Conservation (phyloP, 2,888 invertebrate genomes). For the Adineta ricciae region DNA sequence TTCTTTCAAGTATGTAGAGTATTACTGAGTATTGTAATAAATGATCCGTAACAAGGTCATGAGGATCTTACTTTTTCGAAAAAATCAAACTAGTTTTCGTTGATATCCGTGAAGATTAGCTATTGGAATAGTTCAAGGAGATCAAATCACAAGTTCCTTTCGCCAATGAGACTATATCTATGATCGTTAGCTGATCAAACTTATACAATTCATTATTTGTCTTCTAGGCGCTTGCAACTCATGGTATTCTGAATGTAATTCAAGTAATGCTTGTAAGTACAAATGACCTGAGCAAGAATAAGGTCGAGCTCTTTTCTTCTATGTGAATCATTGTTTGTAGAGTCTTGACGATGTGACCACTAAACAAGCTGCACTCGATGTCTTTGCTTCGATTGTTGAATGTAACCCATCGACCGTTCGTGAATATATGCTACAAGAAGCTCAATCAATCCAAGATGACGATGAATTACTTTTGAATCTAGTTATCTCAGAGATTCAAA, state of each 20-base stretch:
- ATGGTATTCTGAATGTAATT: conserved; percentile 47
- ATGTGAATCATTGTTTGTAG: conserved; percentile 36
- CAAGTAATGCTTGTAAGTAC: conserved; percentile 46
- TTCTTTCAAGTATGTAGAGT: conserved; percentile 71
- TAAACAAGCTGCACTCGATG: conserved; percentile 91
- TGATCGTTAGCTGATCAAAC: too few relatives aligned
- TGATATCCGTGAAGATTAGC: too few relatives aligned
- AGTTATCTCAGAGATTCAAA: conserved; percentile 93
- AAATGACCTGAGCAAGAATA: background rate
- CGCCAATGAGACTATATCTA: too few relatives aligned
- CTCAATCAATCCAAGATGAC: conserved; percentile 52
- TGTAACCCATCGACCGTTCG: conserved; percentile 91
- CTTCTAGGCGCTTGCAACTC: conserved; percentile 47
- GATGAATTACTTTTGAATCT: conserved; percentile 79
- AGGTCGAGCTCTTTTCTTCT: too few relatives aligned
- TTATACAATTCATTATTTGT: too few relatives aligned
- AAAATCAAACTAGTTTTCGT: too few relatives aligned
- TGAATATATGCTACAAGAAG: conserved; percentile 88
- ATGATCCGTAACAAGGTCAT: too few relatives aligned
- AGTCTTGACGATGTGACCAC: conserved; percentile 81
- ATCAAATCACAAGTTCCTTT: too few relatives aligned
- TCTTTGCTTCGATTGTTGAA: conserved; percentile 92
- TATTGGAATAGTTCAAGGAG: too few relatives aligned
- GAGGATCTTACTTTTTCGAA: too few relatives aligned
- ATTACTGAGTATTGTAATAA: too few relatives aligned